These are phyloP conservation scores for Periophthalmus magnuspinnatus DNA, from an alignment of 2,797 vertebrate species.

Conservation along the genomic window DNA sequence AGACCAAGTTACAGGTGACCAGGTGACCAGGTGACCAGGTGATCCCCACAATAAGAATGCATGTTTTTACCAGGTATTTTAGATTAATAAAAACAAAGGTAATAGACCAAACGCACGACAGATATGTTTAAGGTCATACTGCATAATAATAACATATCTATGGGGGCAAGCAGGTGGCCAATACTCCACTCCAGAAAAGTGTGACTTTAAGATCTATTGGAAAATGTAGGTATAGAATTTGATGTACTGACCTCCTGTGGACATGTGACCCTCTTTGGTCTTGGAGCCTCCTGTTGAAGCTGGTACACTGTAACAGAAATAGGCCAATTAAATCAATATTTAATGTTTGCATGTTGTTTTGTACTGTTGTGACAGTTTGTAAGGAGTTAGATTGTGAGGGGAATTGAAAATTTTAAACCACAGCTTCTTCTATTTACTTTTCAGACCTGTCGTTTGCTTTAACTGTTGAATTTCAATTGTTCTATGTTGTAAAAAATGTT, in stretches of 20 bases:
- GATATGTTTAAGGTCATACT: too few relatives aligned
- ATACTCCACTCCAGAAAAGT: too few relatives aligned
- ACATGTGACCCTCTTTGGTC: slow-evolving; percentile 95
- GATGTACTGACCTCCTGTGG: slow-evolving; percentile 89
- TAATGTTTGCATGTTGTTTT: not conserved
- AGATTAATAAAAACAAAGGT: not conserved
- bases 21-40: too few relatives aligned
- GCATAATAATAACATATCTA: too few relatives aligned
- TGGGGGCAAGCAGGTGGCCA: too few relatives aligned
- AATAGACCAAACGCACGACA: too few relatives aligned
- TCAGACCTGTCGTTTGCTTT: not conserved
- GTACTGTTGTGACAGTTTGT: not conserved
- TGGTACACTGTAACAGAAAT: slow-evolving; percentile 89
- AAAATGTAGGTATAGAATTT: not conserved
- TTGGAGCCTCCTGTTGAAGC: slow-evolving; percentile 94
- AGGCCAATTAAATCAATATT: slow-evolving; percentile 26
- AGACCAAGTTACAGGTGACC: too few relatives aligned
- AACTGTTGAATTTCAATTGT: not conserved
- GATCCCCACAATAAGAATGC: too few relatives aligned
- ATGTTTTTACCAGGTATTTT: not conserved
- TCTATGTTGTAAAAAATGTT: not conserved
- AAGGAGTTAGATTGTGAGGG: too few relatives aligned
- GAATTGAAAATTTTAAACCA: not conserved
- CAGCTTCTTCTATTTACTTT: not conserved
- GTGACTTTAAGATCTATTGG: too few relatives aligned